phyloP scores from a whole-genome alignment of 2,113 vertebrate species.

The Cinclus mexicanus region DNA sequence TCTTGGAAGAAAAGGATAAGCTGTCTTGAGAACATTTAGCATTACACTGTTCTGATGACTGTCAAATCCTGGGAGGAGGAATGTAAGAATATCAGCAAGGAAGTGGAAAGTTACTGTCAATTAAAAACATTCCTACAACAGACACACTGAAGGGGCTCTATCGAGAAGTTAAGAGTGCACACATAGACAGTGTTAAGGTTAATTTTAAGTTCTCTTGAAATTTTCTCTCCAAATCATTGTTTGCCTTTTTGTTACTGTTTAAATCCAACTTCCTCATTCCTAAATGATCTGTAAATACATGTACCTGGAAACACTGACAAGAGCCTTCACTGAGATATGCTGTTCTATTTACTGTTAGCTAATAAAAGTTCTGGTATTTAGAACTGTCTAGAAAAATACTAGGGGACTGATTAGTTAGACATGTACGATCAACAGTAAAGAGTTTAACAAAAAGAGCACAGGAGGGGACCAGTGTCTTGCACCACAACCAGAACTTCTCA shows the following conservation, averaged over 20 bases:
- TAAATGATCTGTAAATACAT: background rate
- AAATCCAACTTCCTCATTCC: slow-evolving; percentile 25
- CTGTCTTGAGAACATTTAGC: background rate
- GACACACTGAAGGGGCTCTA: background rate
- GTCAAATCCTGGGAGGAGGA: background rate
- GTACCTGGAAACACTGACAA: background rate
- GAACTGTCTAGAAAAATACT: background rate
- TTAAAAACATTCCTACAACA: background rate
- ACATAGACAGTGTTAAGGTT: background rate
- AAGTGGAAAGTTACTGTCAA: background rate
- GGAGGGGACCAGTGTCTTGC: background rate
- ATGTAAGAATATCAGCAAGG: background rate
- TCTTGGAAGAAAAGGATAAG: background rate
- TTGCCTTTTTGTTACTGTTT: background rate
- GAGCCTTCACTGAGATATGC: background rate
- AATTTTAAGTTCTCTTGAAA: background rate
- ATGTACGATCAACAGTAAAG: background rate
- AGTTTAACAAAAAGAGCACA: background rate
- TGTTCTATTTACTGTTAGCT: background rate
- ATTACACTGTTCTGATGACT: background rate
- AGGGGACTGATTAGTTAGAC: background rate
- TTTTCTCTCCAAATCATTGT: slow-evolving; percentile 4
- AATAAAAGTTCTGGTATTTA: background rate
- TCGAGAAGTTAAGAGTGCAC: background rate
- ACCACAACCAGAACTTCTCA: background rate